Percentiles rank a stretch among this genome's conserved stretches.
phyloP scores from a whole-genome alignment of 1,140 invertebrate genomes.

The Cotesia glomerata region DNA sequence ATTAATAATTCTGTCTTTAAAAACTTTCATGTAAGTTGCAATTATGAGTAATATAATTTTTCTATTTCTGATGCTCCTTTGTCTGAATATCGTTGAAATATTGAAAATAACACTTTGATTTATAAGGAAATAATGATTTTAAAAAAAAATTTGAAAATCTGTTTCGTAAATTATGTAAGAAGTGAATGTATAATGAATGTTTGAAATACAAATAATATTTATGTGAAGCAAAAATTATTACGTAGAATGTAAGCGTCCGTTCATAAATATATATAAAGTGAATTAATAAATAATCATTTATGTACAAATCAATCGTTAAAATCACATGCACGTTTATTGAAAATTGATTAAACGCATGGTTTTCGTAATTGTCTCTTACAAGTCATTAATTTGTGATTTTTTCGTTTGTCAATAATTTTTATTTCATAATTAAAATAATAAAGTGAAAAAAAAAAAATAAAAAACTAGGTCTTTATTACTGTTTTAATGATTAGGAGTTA shows the following conservation, averaged over 20 bases:
- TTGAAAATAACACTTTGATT: conserved; percentile 21
- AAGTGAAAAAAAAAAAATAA: too few relatives aligned
- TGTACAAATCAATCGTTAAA: not conserved
- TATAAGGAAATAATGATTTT: conserved; percentile 1
- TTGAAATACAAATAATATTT: conserved; percentile 37
- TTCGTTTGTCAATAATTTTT: not conserved
- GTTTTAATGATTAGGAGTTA: not conserved
- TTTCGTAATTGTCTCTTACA: not conserved
- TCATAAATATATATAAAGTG: not conserved
- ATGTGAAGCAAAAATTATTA: conserved; percentile 21
- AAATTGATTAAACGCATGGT: not conserved
- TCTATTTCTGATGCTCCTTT: conserved; percentile 21
- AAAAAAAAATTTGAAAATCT: not conserved
- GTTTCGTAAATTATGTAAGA: conserved; percentile 23
- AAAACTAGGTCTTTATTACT: not conserved
- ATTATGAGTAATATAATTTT: conserved; percentile 8
- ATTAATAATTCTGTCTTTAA: conserved; percentile 35
- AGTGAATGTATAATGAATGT: conserved; percentile 37
- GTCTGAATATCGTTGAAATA: conserved; percentile 16
- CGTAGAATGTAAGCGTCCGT: conserved; percentile 9
- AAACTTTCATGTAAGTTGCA: conserved; percentile 26
- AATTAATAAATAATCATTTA: not conserved
- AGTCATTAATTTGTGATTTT: not conserved
- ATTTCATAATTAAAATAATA: not conserved
- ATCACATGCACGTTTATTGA: not conserved